These are phyloP conservation scores for Bombus turneri DNA, from an alignment of 1,140 invertebrate species.

Conservation along the genomic window DNA sequence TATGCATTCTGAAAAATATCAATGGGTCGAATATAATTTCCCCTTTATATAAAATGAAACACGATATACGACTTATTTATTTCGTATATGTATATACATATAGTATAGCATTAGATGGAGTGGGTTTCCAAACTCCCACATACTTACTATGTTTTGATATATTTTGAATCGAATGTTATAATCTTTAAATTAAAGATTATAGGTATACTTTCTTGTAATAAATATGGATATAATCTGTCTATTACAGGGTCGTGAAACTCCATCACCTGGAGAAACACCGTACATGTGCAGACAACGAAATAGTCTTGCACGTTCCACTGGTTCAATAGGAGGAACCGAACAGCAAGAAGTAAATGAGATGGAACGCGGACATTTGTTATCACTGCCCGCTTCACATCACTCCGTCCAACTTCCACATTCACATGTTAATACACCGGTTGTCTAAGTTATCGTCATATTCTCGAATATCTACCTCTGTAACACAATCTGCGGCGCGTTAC, in stretches of 20 bases:
- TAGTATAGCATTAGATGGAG: no score
- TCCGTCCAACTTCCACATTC: slow-evolving; percentile 76
- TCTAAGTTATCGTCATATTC: slow-evolving; percentile 70
- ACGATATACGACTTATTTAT: no score
- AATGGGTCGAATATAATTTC: no score
- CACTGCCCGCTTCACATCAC: slow-evolving; percentile 74
- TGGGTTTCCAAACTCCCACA: no score
- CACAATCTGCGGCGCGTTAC: slow-evolving; percentile 54
- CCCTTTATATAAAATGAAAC: not conserved
- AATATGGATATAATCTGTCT: not conserved
- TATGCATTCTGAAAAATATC: not conserved
- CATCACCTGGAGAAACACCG: slow-evolving; percentile 89
- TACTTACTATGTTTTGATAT: not conserved
- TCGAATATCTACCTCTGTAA: slow-evolving; percentile 70
- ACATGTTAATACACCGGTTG: slow-evolving; percentile 73
- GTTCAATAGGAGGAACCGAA: slow-evolving; percentile 74
- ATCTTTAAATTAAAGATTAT: not conserved
- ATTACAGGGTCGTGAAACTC: slow-evolving; percentile 87
- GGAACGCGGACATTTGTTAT: slow-evolving; percentile 85
- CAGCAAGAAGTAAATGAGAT: slow-evolving; percentile 84
- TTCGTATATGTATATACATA: no score
- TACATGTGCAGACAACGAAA: slow-evolving; percentile 90
- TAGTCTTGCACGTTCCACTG: slow-evolving; percentile 79
- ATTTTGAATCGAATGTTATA: not conserved
- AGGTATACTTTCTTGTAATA: not conserved